phyloP scores from a whole-genome alignment of 2,888 invertebrate genomes.

The Campaea margaritaria region DNA sequence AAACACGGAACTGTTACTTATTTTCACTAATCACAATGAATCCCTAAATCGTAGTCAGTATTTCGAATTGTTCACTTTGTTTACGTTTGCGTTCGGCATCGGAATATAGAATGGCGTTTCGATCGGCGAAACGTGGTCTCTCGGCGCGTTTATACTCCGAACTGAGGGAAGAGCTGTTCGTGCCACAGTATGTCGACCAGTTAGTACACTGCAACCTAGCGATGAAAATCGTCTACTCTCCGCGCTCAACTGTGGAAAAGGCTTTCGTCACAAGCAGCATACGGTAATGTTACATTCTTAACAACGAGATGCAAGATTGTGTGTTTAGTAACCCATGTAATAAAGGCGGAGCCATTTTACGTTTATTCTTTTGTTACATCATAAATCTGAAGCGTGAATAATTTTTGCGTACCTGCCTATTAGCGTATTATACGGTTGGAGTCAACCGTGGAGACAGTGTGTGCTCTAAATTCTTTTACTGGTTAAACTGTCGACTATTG shows the following conservation, averaged over 20 bases:
- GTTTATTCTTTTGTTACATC: conserved; percentile 20
- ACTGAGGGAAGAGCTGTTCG: conserved; percentile 34
- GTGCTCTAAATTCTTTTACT: conserved; percentile 15
- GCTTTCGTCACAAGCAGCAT: conserved; percentile 59
- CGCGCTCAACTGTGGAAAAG: conserved; percentile 67
- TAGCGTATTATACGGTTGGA: conserved; percentile 8
- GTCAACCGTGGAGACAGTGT: neutral
- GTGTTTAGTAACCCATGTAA: conserved; percentile 37
- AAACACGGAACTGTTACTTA: conserved; percentile 19
- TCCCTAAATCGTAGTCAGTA: conserved; percentile 8
- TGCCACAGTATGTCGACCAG: conserved; percentile 29
- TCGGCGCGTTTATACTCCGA: conserved; percentile 15
- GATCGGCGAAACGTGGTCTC: conserved; percentile 28
- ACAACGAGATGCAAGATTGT: conserved; percentile 29
- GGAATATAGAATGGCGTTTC: conserved; percentile 7
- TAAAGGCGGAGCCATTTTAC: conserved; percentile 20
- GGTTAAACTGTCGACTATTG: conserved; percentile 13
- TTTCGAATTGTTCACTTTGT: conserved; percentile 32
- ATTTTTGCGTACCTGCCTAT: conserved; percentile 6
- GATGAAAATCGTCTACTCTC: conserved; percentile 52
- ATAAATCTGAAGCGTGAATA: conserved; percentile 24
- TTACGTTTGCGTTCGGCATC: conserved; percentile 32
- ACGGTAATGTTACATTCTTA: conserved; percentile 40
- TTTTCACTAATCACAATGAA: conserved; percentile 26
- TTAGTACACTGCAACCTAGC: conserved; percentile 12